Evolutionary conservation across 2,797 vertebrate species (phyloP).

Genomic region (Cossypha polioptera): DNA sequence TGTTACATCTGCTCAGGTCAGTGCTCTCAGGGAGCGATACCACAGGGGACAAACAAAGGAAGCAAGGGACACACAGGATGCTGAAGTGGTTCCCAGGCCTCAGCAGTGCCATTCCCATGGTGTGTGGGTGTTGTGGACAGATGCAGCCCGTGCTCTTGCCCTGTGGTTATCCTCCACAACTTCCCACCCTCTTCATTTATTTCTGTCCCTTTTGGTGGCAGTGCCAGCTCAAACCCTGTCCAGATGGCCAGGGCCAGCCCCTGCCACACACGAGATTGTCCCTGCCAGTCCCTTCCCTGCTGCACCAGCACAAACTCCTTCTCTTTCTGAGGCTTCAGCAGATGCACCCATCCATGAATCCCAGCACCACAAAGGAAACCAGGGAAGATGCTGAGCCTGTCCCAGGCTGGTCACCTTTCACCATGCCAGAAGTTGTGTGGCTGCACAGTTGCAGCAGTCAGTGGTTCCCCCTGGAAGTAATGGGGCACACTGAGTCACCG

Average conservation of each 20-base stretch:
- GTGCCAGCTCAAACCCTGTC: background rate
- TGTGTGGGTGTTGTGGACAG: background rate
- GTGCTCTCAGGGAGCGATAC: background rate
- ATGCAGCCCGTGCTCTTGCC: background rate
- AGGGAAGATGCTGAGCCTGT: background rate
- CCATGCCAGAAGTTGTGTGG: background rate
- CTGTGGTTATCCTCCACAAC: background rate
- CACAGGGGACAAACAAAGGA: background rate
- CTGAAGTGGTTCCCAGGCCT: background rate
- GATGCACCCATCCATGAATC: background rate
- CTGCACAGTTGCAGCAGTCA: background rate
- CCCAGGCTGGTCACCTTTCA: background rate
- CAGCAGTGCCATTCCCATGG: background rate
- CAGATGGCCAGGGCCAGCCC: background rate
- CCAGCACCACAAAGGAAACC: background rate
- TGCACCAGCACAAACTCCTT: background rate
- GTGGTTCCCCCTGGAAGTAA: background rate
- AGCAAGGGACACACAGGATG: background rate
- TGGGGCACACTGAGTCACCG: background rate
- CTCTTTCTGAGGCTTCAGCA: background rate
- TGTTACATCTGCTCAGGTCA: background rate
- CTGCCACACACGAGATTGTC: fast-evolving
- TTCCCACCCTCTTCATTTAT: background rate
- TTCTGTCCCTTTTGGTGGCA: background rate
- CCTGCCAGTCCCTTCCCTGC: background rate